phyloP scores from a whole-genome alignment of 2,113 vertebrate genomes.

The Thinocorus orbignyianus region DNA sequence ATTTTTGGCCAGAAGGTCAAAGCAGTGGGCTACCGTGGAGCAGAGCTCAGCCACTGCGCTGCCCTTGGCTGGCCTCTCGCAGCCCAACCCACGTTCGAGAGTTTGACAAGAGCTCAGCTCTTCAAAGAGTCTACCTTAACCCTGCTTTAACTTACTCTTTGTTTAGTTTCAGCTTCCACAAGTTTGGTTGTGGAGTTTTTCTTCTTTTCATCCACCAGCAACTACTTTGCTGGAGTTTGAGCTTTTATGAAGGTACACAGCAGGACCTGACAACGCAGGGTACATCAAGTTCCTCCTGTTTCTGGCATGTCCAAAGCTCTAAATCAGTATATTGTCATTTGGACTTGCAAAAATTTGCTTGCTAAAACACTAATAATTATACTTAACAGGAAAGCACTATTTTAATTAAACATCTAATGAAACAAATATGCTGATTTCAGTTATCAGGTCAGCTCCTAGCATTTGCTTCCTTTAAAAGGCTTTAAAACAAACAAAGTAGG shows the following conservation, averaged over 20 bases:
- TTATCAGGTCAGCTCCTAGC: neutral
- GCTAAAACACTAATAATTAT: neutral
- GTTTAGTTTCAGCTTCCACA: neutral
- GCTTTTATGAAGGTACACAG: neutral
- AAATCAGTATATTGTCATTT: neutral
- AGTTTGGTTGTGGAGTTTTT: neutral
- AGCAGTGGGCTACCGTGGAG: rapidly evolving
- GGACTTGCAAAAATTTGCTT: neutral
- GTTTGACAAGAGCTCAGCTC: neutral
- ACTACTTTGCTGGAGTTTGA: neutral
- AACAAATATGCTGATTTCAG: neutral
- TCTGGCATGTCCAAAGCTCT: neutral
- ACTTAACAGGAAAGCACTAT: neutral
- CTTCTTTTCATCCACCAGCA: neutral
- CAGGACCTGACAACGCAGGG: neutral
- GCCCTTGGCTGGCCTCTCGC: neutral
- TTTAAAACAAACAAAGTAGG: neutral
- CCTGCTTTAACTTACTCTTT: neutral
- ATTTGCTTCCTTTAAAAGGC: neutral
- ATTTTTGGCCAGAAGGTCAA: rapidly evolving
- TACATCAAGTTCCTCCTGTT: neutral
- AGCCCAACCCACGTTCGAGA: neutral
- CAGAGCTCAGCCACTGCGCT: neutral
- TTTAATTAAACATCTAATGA: neutral
- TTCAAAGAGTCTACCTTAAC: neutral